phyloP scores from a whole-genome alignment of 2,888 invertebrate genomes.

The Drosophila diplacantha region DNA sequence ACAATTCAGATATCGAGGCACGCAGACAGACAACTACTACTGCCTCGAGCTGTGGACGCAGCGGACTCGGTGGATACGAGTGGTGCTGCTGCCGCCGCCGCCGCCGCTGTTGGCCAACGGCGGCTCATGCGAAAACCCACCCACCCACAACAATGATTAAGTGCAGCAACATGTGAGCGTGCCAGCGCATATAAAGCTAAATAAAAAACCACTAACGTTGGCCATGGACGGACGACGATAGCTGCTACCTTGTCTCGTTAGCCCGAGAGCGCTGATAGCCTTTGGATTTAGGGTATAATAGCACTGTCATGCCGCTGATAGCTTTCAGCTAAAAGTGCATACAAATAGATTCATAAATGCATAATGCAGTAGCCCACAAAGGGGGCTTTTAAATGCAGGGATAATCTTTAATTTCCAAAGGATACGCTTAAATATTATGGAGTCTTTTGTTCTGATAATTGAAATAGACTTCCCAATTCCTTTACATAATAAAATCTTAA shows the following conservation, averaged over 20 bases:
- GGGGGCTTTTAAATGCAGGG: not conserved
- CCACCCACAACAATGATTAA: constrained; percentile 74
- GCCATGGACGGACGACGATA: constrained; percentile 34
- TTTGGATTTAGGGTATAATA: constrained; percentile 38
- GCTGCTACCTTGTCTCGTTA: constrained; percentile 55
- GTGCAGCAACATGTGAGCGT: constrained; percentile 61
- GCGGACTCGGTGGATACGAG: constrained; percentile 5
- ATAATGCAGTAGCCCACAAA: not conserved
- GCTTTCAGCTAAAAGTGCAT: constrained; percentile 6
- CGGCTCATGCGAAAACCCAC: constrained; percentile 65
- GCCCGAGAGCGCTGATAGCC: constrained; percentile 42
- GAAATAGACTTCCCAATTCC: too few relatives aligned
- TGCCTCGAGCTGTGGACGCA: constrained; percentile 1
- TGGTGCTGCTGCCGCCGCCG: constrained; percentile 5
- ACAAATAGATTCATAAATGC: constrained; percentile 23
- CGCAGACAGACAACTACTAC: constrained; percentile 20
- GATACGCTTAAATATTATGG: not conserved
- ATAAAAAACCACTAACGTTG: constrained; percentile 42
- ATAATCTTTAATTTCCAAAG: not conserved
- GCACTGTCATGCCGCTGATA: constrained; percentile 31
- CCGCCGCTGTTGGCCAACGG: constrained; percentile 57
- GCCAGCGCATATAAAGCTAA: constrained; percentile 48
- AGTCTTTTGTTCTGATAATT: too few relatives aligned
- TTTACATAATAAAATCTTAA: not conserved
- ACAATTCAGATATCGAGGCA: constrained; percentile 28